Base-by-base conservation (phyloP, 2,797 vertebrate genomes). In the Anguilla anguilla region DNA sequence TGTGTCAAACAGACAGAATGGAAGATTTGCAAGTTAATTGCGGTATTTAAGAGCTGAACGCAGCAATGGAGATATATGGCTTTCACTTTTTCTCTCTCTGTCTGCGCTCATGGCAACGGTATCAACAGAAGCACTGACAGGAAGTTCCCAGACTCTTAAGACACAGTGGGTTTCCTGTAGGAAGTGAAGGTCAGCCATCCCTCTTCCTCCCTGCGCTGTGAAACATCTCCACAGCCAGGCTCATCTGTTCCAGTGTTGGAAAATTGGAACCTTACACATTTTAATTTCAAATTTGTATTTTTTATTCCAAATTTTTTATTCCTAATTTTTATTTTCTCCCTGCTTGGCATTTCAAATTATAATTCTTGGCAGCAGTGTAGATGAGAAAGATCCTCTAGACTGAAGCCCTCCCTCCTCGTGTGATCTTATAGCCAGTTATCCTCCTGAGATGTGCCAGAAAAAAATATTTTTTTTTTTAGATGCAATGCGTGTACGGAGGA, bases 1-100 rank as follows among this genome's bases (percentile, higher is more conserved):
- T 98, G 97, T 97, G 98, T 97, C 97, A 96, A 96, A 96, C 97
- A 97, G 97, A 97, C 97, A 97, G 95, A 96, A 97, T 95, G 92
- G 96, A 97, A 97, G 97, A 97, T 96, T 97, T 95, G 95, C 93
- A 95, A 92, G 97, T 96, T 98, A 98, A 99, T 98, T 92, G 92
- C 95, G 95, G 96, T 96, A 95, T 97, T 96, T 97, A 98, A 97
- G 96, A 97, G 96, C 96, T 97, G 97, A 97, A 97, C 96, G 74
- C 6, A 22, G 39, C 74, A 19, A 22, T 43, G 74, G 4, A 43
- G 13, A 19, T 46, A 10, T n/a, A 31, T 69, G 67, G n/a, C n/a
- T 69, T 69, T n/a, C 28, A 10, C 39, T 15, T 15, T 43, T 25
- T 43, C 74, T 22, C 15, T 5, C 28, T 77, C 31, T n/a, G 53